Evolutionary conservation across 2,113 vertebrate species (phyloP).

Genomic region (Sturnus vulgaris): DNA sequence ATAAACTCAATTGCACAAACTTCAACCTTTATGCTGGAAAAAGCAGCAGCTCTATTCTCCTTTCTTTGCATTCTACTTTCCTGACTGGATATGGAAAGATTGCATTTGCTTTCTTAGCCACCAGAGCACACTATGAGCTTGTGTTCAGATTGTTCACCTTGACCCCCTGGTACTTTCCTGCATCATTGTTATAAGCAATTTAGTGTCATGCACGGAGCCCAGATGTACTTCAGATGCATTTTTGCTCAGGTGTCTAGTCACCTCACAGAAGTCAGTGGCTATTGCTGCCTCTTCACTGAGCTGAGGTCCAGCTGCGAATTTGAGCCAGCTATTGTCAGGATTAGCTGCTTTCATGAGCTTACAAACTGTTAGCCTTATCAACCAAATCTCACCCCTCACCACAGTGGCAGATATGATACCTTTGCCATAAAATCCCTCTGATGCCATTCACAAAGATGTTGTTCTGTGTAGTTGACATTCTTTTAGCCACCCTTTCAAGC

Average conservation of each 20-base stretch:
- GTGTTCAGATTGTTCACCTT: conserved; percentile 3
- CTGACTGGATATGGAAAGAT: background rate
- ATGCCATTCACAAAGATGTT: background rate
- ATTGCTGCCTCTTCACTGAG: background rate
- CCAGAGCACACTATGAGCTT: conserved; percentile 41
- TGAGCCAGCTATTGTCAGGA: background rate
- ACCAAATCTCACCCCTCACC: background rate
- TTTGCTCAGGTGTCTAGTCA: background rate
- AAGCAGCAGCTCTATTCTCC: background rate
- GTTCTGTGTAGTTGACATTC: background rate
- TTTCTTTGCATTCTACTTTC: background rate
- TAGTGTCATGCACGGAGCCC: background rate
- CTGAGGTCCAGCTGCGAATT: background rate
- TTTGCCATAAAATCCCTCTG: background rate
- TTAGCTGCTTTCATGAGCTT: background rate
- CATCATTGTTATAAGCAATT: background rate
- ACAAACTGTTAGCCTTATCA: background rate
- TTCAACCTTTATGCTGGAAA: background rate
- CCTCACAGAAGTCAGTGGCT: background rate
- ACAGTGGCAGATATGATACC: background rate
- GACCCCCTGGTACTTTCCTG: background rate
- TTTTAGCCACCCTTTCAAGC: background rate
- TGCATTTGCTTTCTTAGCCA: conserved; percentile 37
- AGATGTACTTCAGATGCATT: background rate
- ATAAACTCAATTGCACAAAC: background rate